Evolutionary conservation across 2,113 vertebrate species (phyloP).

Genomic region (Forbesichthys agassizii): DNA sequence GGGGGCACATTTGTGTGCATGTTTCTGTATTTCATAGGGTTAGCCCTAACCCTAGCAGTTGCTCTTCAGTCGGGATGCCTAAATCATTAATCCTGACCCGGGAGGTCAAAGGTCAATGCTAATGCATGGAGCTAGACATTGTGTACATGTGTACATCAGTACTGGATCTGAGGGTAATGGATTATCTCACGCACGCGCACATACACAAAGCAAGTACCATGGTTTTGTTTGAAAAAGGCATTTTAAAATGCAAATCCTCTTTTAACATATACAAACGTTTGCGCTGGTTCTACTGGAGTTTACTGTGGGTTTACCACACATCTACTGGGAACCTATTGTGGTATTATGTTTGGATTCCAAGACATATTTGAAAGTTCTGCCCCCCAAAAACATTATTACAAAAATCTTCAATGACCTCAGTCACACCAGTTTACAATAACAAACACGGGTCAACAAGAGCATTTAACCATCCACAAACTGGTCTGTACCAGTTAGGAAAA

Average conservation of each 20-base stretch:
- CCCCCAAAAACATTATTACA: neutral
- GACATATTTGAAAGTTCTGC: neutral
- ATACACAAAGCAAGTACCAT: slow-evolving; percentile 1
- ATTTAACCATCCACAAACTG: too few species aligned
- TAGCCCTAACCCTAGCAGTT: too few species aligned
- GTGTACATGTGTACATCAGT: neutral
- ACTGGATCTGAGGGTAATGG: neutral
- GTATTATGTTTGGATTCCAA: neutral
- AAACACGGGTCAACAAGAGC: too few species aligned
- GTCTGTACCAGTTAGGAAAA: too few species aligned
- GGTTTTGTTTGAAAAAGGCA: slow-evolving; percentile 17
- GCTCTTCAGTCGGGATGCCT: too few species aligned
- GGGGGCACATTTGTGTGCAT: too few species aligned
- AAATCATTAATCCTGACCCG: too few species aligned
- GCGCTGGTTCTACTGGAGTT: neutral
- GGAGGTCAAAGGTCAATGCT: too few species aligned
- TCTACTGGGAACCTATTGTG: neutral
- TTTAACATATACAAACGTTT: neutral
- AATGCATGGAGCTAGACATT: neutral
- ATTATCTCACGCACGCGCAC: slow-evolving; percentile 1
- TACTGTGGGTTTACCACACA: neutral
- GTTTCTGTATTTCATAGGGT: too few species aligned
- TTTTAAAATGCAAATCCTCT: slow-evolving; percentile 2
- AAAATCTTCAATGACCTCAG: neutral
- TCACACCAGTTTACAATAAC: too few species aligned